These are phyloP conservation scores for Athetis lepigone DNA, from an alignment of 2,888 invertebrate species.

Conservation along the genomic window DNA sequence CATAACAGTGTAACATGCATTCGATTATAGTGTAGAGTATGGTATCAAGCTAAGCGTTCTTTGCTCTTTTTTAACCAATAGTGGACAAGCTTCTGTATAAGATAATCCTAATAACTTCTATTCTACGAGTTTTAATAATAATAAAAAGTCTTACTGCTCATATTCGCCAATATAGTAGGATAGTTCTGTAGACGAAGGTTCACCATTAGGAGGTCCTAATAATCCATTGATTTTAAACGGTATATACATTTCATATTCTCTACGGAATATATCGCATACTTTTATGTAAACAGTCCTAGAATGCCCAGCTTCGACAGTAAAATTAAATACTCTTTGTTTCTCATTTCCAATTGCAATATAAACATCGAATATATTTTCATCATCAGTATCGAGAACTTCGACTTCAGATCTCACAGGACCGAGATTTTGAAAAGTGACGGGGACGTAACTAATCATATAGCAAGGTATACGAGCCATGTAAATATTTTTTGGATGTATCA, in stretches of 20 bases:
- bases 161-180: constrained; percentile 77
- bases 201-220: constrained; percentile 88
- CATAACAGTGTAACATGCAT: no score
- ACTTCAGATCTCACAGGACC: constrained; percentile 74
- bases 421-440: constrained; percentile 81
- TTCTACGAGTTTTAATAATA: neutral
- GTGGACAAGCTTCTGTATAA: neutral
- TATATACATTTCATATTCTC: constrained; percentile 90
- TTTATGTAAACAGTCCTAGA: constrained; percentile 81
- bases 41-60: no score
- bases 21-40: no score
- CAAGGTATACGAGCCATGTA: constrained; percentile 87
- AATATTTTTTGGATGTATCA: constrained; percentile 86
- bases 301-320: constrained; percentile 79
- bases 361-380: constrained; percentile 83
- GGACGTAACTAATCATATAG: constrained; percentile 80
- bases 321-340: constrained; percentile 76
- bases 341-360: constrained; percentile 80
- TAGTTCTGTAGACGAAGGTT: constrained; percentile 76
- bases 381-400: constrained; percentile 77
- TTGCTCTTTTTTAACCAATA: no score
- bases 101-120: neutral
- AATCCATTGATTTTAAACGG: constrained; percentile 91
- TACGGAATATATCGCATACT: constrained; percentile 79
- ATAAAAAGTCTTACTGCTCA: constrained; percentile 72